phyloP scores from a whole-genome alignment of 2,113 vertebrate genomes.

The Anarhynchus alexandrinus region DNA sequence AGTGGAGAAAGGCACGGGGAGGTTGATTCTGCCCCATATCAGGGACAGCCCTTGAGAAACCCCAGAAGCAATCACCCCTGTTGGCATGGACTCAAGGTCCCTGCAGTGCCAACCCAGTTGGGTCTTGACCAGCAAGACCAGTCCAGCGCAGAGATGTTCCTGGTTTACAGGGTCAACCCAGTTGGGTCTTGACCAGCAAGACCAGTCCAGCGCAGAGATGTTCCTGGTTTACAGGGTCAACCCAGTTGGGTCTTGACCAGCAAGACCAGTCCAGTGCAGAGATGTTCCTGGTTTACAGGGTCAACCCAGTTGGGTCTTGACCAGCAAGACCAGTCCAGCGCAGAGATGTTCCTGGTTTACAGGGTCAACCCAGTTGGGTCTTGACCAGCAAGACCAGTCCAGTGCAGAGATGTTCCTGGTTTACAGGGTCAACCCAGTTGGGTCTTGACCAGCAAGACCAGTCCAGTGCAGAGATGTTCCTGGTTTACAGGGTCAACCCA shows the following conservation, averaged over 20 bases:
- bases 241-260: background rate
- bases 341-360: background rate
- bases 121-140: background rate
- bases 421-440: too few relatives aligned
- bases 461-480: too few relatives aligned
- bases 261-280: background rate
- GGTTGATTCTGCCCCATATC: background rate
- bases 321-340: background rate
- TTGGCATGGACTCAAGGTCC: background rate
- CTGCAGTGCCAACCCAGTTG: background rate
- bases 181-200: background rate
- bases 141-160: too few relatives aligned
- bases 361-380: background rate
- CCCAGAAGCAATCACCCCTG: background rate
- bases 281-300: background rate
- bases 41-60: background rate
- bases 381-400: too few relatives aligned
- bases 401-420: too few relatives aligned
- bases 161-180: background rate
- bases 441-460: too few relatives aligned
- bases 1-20: background rate
- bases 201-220: background rate
- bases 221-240: background rate
- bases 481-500: too few relatives aligned
- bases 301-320: background rate